Base-by-base conservation (phyloP, 2,113 vertebrate species). In the Oriolus oriolus region DNA sequence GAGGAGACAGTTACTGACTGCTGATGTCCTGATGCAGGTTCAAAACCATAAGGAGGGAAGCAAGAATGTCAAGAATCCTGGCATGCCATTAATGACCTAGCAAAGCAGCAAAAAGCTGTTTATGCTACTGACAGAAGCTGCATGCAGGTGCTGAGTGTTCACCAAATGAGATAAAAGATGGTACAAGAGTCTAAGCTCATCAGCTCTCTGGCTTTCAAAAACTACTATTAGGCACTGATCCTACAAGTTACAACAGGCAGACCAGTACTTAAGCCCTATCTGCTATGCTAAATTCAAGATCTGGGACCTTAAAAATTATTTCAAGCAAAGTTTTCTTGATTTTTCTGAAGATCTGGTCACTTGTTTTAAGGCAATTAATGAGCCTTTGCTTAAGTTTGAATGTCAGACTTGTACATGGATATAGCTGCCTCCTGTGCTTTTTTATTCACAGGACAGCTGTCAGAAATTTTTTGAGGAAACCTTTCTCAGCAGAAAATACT, bases 61-160 rank as follows among this genome's bases (percentile, higher is more conserved):
- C 59, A 94, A 91, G 97, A 98, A 98, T 97, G 95, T 88, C 95
- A 97, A 96, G 96, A 97, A 97, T 96, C 52, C 75, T 11, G 16
- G 64, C 89, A 97, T 98, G 97, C 98, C 97, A 97, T 95, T 97
- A 97, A 98, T 97, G 97, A 97, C 93, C 95, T 70, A 97, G 83
- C 50, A 74, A 91, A 97, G 95, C 64, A 93, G 37, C 42, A 96
- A 95, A 93, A 96, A 80, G 87, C 89, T 87, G 73, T 89, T 94
- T 93, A 93, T 2, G 88, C 79, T 95, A 93, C 97, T 97, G 97
- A 97, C 97, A 97, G 93, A 87, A 95, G 70, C 76, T 93, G 64
- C 59, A 65, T 59, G 81, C 97, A 98, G 98, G 98, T 98, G 98
- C 91, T 96, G 95, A 97, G 95, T 82, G 89, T 93, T 97, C 97